Evolutionary conservation across 2,797 vertebrate genomes (phyloP), one percentile per base, ranked within the genome.

Genomic region (Anabas testudineus): DNA sequence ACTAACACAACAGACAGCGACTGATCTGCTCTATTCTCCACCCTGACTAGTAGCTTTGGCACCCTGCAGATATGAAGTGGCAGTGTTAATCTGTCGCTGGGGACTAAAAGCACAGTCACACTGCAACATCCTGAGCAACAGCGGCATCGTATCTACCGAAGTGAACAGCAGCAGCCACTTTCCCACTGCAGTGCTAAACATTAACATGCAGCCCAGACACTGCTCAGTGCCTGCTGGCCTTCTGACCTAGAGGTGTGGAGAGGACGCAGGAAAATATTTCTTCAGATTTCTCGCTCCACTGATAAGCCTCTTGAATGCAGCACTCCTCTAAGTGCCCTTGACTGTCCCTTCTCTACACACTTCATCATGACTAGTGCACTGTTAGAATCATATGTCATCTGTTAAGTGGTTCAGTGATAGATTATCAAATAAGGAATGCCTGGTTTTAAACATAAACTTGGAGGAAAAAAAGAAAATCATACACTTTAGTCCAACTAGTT

Each of bases 261-360:
- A 76, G 78, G 59, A 80, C 87, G 83, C 59, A 51, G 66, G 84
- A 63, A 82, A 74, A 90, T 82, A 84, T 84, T 76, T 78, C 80
- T 86, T 90, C 83, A 85, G 81, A 90, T 91, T 88, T 92, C 81
- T 90, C 88, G 88, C 88, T 92, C 82, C 84, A 89, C 74, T 93
- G 90, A 59, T 75, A 91, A 86, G 79, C 74, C 57, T 78, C 54
- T 62, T 69, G 81, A 53, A 57, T 52, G 70, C 42, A 48, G 19
- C 52, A 10, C 80, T 87, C 74, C 76, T 88, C 85, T 90, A 91
- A 91, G 89, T 90, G 91, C 85, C 84, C 83, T 84, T 83, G 84
- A 87, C 73, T 64, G 76, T 85, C 75, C 81, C 82, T 51, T 74
- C 75, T 68, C 78, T 55, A 63, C 72, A 81, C 26, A 58, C 72